Conservation (phyloP, 2,113 vertebrate species). For the Cyprinus carpio region DNA sequence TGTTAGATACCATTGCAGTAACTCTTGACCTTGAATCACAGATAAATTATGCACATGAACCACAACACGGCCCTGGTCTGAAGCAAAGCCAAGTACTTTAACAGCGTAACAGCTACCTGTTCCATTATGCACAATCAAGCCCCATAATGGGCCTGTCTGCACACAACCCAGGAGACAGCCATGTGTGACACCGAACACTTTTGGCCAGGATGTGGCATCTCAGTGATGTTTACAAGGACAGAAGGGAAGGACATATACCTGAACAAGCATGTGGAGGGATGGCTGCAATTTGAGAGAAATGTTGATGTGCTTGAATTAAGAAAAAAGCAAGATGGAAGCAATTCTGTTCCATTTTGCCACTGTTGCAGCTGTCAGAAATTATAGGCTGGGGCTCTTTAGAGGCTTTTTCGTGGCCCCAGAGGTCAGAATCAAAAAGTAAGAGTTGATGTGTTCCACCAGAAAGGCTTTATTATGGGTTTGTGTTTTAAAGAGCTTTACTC, state of each 20-base stretch:
- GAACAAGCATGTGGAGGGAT: not conserved
- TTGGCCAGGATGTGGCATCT: constrained; percentile 1
- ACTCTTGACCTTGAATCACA: constrained; percentile 51
- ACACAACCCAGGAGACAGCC: constrained; percentile 38
- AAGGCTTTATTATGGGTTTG: constrained; percentile 1
- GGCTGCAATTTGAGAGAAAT: constrained; percentile 13
- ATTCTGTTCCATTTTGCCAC: not conserved
- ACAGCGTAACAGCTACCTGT: constrained; percentile 34
- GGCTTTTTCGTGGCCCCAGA: not conserved
- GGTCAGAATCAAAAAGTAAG: not conserved
- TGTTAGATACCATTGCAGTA: not conserved
- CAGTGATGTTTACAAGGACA: constrained; percentile 37
- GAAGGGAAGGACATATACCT: constrained; percentile 2
- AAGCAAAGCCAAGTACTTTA: constrained; percentile 43
- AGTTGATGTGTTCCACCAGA: constrained; percentile 19
- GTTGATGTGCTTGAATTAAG: not conserved
- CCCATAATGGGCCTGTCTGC: constrained; percentile 40
- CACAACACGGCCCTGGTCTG: constrained; percentile 31
- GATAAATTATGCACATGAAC: constrained; percentile 42
- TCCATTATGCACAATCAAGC: constrained; percentile 57
- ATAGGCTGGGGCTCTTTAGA: not conserved
- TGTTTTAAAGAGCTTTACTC: constrained; percentile 17
- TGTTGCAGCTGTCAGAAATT: not conserved
- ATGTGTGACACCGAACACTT: constrained; percentile 44
- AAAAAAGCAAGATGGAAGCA: not conserved